Percentiles rank a stretch among this genome's conserved stretches.
These are phyloP conservation scores for Epizoanthus stellaris DNA, from an alignment of 92 coral and sea anemone genomes.

Conservation along the genomic window DNA sequence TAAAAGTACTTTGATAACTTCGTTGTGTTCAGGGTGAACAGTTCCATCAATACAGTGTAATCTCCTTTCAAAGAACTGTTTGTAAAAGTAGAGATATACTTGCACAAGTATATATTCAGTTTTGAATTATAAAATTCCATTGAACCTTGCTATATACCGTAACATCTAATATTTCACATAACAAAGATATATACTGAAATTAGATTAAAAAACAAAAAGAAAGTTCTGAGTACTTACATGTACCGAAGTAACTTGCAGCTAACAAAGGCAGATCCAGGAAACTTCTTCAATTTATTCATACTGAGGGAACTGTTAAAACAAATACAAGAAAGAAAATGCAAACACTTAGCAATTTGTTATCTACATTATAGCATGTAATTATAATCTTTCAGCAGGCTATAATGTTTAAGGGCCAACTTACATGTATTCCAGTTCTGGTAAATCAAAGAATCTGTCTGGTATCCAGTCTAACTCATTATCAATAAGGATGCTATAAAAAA, in stretches of 20 bases:
- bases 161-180: no score
- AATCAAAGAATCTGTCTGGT: constrained; percentile 88
- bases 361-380: no score
- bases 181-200: neutral
- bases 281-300: constrained; percentile 73
- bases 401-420: constrained; percentile 50
- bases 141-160: no score
- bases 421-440: constrained; percentile 90
- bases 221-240: constrained; percentile 65
- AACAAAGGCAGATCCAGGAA: constrained; percentile 77
- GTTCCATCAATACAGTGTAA: no score
- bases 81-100: no score
- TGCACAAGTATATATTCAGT: no score
- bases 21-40: no score
- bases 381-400: neutral
- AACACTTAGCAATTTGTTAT: neutral
- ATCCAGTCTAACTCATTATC: constrained; percentile 86
- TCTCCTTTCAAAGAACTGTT: no score
- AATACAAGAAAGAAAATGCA: neutral
- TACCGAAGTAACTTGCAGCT: constrained; percentile 71
- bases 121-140: no score
- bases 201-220: no score
- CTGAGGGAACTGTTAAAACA: constrained; percentile 66
- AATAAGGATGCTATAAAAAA: constrained; percentile 69
- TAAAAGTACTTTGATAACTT: neutral